Evolutionary conservation across 2,888 invertebrate genomes (phyloP).

Genomic region (Dolichopus griseipennis): DNA sequence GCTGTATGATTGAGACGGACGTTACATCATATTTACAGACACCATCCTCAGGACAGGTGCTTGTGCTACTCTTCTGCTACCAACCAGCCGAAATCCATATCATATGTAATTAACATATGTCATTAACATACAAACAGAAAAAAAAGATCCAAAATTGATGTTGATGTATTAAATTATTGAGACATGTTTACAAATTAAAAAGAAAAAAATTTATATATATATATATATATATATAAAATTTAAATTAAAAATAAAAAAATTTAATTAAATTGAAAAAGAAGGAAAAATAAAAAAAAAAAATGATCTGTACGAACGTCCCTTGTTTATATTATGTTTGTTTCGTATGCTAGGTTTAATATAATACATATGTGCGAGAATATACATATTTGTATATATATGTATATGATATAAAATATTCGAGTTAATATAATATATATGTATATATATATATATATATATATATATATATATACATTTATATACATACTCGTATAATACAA

Average conservation of each 20-base stretch:
- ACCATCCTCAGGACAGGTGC: conserved; percentile 89
- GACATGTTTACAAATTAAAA: not conserved
- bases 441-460: no score
- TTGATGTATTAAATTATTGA: conserved; percentile 22
- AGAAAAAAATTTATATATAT: not conserved
- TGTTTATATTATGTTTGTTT: no score
- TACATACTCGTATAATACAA: no score
- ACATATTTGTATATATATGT: no score
- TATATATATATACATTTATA: no score
- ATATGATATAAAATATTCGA: no score
- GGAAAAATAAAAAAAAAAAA: no score
- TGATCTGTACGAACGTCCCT: no score
- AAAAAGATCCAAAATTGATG: conserved; percentile 21
- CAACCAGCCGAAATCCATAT: conserved; percentile 34
- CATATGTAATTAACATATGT: conserved; percentile 35
- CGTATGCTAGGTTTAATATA: no score
- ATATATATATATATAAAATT: not conserved
- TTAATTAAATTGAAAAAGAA: no score
- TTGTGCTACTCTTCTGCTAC: conserved; percentile 34
- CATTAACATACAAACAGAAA: conserved; percentile 31
- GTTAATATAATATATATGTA: no score
- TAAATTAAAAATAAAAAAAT: no score
- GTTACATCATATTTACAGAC: conserved; percentile 89
- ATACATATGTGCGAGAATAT: conserved; percentile 5
- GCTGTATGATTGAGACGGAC: conserved; percentile 94